Conservation (phyloP, 2,888 invertebrate species). For the Pristionchus fissidentatus region DNA sequence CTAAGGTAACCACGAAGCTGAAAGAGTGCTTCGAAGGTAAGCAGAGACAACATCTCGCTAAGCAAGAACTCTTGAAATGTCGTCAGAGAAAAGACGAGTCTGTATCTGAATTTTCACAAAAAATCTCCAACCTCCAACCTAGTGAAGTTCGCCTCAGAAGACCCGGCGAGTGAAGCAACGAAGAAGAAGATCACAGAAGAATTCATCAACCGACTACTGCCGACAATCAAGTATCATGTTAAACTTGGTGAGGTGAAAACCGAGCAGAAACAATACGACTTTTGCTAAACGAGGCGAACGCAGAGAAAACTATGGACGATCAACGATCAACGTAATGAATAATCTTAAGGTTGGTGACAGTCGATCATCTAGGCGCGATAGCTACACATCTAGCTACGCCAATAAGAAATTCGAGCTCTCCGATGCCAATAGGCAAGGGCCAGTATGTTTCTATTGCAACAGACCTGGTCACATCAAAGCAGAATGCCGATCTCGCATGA, state of each 20-base stretch:
- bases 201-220: not conserved
- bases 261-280: not conserved
- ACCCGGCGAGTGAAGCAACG: not conserved
- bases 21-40: not conserved
- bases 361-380: not conserved
- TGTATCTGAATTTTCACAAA: not conserved
- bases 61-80: not conserved
- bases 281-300: not conserved
- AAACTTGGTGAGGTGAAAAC: not conserved
- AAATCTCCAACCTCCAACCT: not conserved
- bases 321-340: not conserved
- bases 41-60: not conserved
- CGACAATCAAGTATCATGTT: not conserved
- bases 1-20: not conserved
- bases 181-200: not conserved
- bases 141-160: not conserved
- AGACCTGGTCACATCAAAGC: not conserved
- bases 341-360: not conserved
- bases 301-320: not conserved
- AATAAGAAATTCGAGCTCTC: not conserved
- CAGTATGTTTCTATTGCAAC: not conserved
- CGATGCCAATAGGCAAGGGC: not conserved
- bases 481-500: no score
- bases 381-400: not conserved
- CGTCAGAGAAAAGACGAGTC: not conserved